phyloP scores from a whole-genome alignment of 2,797 vertebrate genomes.

The Pangasius larnaudii region DNA sequence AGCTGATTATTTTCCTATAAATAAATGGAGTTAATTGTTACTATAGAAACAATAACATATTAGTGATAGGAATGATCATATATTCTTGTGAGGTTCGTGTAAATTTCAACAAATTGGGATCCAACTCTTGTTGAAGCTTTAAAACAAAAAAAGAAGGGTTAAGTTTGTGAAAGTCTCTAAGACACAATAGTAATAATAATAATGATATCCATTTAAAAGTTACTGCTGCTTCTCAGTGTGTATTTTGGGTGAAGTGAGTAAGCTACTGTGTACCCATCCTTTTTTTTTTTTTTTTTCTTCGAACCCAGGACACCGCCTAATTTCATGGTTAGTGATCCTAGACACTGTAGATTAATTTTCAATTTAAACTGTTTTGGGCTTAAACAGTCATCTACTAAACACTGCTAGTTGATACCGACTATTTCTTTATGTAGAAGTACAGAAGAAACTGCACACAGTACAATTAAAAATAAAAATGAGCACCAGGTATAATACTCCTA shows the following conservation, averaged over 20 bases:
- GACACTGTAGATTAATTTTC: conserved; percentile 36
- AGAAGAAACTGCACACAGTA: background rate
- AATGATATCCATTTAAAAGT: background rate
- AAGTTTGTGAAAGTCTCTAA: background rate
- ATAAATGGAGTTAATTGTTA: background rate
- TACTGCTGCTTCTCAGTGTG: background rate
- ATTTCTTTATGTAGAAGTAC: background rate
- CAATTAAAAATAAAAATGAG: background rate
- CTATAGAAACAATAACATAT: background rate
- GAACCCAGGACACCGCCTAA: conserved; percentile 10
- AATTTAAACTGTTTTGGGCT: conserved; percentile 25
- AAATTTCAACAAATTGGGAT: background rate
- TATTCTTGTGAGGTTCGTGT: background rate
- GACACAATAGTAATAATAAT: background rate
- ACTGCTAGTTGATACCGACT: background rate
- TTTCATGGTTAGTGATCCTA: conserved; percentile 32
- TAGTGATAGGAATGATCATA: background rate
- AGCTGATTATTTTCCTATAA: background rate
- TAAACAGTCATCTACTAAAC: conserved; percentile 57
- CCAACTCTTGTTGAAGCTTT: background rate
- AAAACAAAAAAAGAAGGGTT: background rate
- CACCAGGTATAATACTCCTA: background rate
- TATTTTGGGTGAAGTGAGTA: background rate
- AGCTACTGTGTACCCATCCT: background rate
- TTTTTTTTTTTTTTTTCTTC: background rate